Evolutionary conservation across 2,113 vertebrate species (phyloP).

Genomic region (Ceyx cyanopectus): DNA sequence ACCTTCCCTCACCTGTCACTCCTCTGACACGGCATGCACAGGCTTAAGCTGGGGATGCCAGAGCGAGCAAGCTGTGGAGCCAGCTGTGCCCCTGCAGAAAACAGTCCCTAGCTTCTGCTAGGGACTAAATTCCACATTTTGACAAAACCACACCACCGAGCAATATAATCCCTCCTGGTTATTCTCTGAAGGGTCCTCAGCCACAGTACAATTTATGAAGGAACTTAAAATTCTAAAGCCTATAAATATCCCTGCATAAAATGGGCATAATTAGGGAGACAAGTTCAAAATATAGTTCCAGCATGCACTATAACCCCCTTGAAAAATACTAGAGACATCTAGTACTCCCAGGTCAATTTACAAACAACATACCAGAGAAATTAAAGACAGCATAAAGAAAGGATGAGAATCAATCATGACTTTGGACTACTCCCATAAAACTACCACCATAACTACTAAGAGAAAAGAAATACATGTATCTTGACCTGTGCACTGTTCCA

Average conservation of each 20-base stretch:
- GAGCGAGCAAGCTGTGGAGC: background rate
- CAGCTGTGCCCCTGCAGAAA: constrained; percentile 54
- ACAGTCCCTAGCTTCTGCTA: background rate
- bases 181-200: background rate
- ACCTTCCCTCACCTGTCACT: constrained; percentile 78
- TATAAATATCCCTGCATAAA: background rate
- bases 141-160: background rate
- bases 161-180: background rate
- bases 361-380: background rate
- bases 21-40: constrained; percentile 54
- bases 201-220: background rate
- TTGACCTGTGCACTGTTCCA: background rate
- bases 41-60: constrained; percentile 57
- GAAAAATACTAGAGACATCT: background rate
- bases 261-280: background rate
- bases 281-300: background rate
- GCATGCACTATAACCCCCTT: background rate
- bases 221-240: background rate
- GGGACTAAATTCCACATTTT: background rate
- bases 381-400: background rate
- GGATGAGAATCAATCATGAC: background rate
- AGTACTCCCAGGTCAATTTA: background rate
- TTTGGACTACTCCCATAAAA: background rate
- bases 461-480: background rate
- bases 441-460: background rate